Percentiles rank a stretch among this genome's conserved stretches.
Evolutionary conservation across 2,888 invertebrate genomes (phyloP).

Genomic region (Nymphalis c-album): DNA sequence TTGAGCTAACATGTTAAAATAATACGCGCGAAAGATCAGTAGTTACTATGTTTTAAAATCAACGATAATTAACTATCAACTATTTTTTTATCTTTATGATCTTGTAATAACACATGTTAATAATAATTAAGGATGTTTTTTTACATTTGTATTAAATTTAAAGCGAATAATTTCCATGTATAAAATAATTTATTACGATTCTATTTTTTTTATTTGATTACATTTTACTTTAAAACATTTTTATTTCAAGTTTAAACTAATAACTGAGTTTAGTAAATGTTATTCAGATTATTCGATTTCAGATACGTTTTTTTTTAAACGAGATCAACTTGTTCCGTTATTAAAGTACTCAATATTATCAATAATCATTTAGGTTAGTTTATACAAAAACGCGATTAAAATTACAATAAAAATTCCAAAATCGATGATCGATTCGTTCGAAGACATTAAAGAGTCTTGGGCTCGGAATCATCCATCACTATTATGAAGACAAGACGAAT

Average conservation of each 20-base stretch:
- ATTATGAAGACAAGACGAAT: background rate
- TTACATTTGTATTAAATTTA: too few species aligned
- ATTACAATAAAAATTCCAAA: background rate
- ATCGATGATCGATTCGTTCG: slow-evolving; percentile 3
- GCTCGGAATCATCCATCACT: background rate
- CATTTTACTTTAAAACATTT: too few species aligned
- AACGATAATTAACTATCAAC: too few species aligned
- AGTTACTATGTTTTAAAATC: too few species aligned
- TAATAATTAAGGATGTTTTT: too few species aligned
- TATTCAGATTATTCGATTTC: background rate
- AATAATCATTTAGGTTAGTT: background rate
- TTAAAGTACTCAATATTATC: background rate
- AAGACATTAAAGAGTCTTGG: slow-evolving; percentile 1
- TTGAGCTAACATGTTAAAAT: too few species aligned
- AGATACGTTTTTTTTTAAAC: background rate
- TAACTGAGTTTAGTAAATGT: background rate
- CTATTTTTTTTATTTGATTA: too few species aligned
- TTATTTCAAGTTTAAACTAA: background rate
- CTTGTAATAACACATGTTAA: too few species aligned
- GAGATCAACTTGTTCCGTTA: background rate
- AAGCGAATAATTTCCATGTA: too few species aligned
- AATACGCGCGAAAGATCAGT: too few species aligned
- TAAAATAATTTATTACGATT: too few species aligned
- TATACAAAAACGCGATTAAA: background rate
- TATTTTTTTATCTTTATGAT: too few species aligned